Evolutionary conservation across 2,888 invertebrate species (phyloP).

Genomic region (Drosophila nigritarsus): DNA sequence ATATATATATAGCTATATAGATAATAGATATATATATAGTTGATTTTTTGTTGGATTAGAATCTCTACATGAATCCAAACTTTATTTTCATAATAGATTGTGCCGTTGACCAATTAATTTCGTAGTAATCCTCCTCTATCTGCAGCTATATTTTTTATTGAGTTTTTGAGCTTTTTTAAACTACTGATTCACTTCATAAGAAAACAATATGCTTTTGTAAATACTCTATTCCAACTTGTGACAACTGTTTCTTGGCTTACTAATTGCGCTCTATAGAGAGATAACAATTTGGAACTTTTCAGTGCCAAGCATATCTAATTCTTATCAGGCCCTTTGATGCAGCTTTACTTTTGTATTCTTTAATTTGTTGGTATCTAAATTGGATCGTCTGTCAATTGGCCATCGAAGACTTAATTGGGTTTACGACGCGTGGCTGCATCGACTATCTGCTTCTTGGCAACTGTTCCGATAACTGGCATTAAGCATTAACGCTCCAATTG

Average conservation of each 20-base stretch:
- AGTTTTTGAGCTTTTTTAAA: background rate
- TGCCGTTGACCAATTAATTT: background rate
- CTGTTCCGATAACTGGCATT: conserved; percentile 7
- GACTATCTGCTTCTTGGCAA: background rate
- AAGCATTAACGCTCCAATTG: conserved; percentile 72
- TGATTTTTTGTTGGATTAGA: background rate
- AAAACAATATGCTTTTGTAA: background rate
- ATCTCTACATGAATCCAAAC: background rate
- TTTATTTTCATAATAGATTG: background rate
- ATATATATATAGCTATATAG: too few species aligned
- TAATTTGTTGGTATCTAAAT: conserved; percentile 9
- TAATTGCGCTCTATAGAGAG: background rate
- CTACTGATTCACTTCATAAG: background rate
- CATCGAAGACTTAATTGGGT: conserved; percentile 43
- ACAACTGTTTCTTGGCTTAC: background rate
- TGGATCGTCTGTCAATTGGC: conserved; percentile 1
- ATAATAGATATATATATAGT: background rate
- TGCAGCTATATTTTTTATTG: background rate
- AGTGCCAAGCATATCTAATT: background rate
- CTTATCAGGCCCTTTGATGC: conserved; percentile 1
- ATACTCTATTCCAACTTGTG: background rate
- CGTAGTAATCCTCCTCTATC: background rate
- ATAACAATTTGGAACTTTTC: background rate
- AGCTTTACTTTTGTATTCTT: background rate
- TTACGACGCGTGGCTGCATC: conserved; percentile 28